phyloP scores from a whole-genome alignment of 2,888 invertebrate genomes.

The Limenitis camilla region DNA sequence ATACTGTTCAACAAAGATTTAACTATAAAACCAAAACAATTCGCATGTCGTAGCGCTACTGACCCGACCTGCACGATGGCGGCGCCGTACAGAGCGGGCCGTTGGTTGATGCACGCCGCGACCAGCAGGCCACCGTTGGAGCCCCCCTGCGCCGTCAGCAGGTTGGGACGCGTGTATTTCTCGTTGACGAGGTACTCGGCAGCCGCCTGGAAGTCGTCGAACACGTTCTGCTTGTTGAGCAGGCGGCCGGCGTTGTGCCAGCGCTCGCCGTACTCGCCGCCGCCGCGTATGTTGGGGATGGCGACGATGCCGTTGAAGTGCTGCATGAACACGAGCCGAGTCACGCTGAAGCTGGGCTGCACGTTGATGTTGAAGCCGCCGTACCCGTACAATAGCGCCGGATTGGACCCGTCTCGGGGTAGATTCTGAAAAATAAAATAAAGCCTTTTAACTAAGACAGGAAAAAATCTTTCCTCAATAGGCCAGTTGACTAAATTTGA shows the following conservation, averaged over 20 bases:
- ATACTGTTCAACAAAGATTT: too few relatives aligned
- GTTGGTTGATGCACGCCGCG: conserved; percentile 94
- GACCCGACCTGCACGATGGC: conserved; percentile 96
- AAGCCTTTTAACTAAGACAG: too few relatives aligned
- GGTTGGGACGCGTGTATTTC: conserved; percentile 83
- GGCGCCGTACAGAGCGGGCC: conserved; percentile 94
- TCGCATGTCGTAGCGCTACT: conserved; percentile 33
- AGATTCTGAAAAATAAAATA: conserved; percentile 67
- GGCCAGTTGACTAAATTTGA: too few relatives aligned
- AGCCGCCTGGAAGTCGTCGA: conserved; percentile 96
- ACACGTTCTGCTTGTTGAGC: conserved; percentile 96
- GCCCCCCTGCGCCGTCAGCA: conserved; percentile 92
- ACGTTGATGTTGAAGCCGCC: conserved; percentile 97
- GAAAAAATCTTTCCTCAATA: too few relatives aligned
- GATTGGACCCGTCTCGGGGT: conserved; percentile 79
- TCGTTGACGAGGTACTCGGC: conserved; percentile 89
- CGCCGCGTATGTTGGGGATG: conserved; percentile 95
- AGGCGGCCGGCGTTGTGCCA: conserved; percentile 97
- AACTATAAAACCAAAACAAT: not conserved
- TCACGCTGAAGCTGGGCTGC: conserved; percentile 91
- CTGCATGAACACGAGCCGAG: conserved; percentile 90
- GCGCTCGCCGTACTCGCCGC: conserved; percentile 97
- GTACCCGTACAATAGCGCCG: conserved; percentile 94
- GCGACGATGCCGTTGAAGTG: conserved; percentile 92
- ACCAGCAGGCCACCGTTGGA: conserved; percentile 98